These are phyloP conservation scores for Gouania willdenowi DNA, from an alignment of 2,797 vertebrate species.

Conservation along the genomic window DNA sequence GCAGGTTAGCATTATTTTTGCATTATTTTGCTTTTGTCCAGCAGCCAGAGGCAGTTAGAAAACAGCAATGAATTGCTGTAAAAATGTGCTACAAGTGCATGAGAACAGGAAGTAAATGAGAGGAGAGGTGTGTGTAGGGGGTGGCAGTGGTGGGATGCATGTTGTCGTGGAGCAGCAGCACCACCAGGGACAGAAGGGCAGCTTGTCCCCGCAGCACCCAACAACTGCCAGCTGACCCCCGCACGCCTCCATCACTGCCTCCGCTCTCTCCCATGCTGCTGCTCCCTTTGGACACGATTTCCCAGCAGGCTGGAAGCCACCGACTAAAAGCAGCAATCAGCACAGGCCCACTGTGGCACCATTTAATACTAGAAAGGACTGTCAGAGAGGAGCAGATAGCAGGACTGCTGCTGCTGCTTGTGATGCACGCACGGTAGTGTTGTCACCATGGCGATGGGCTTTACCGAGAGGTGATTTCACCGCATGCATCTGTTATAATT, in stretches of 20 bases:
- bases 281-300: constrained; percentile 14
- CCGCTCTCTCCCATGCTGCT: background rate
- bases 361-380: constrained; percentile 12
- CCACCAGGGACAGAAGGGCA: constrained; percentile 8
- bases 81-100: no score
- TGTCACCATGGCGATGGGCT: constrained; percentile 5
- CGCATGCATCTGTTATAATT: background rate
- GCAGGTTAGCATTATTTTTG: no score
- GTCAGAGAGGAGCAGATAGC: background rate
- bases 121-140: background rate
- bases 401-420: constrained; percentile 1
- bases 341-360: constrained; percentile 7
- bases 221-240: constrained; percentile 16
- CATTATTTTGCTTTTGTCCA: no score
- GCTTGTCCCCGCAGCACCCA: constrained; percentile 34
- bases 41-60: no score
- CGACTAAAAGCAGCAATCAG: constrained; percentile 29
- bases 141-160: no score
- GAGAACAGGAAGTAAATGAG: no score
- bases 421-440: constrained; percentile 1
- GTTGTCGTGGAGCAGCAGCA: constrained; percentile 3
- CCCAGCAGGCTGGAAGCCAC: constrained; percentile 26
- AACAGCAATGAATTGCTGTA: no score
- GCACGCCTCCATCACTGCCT: constrained; percentile 3
- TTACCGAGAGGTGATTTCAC: background rate